Evolutionary conservation across 2,113 vertebrate genomes (phyloP).

Genomic region (Podilymbus podiceps): DNA sequence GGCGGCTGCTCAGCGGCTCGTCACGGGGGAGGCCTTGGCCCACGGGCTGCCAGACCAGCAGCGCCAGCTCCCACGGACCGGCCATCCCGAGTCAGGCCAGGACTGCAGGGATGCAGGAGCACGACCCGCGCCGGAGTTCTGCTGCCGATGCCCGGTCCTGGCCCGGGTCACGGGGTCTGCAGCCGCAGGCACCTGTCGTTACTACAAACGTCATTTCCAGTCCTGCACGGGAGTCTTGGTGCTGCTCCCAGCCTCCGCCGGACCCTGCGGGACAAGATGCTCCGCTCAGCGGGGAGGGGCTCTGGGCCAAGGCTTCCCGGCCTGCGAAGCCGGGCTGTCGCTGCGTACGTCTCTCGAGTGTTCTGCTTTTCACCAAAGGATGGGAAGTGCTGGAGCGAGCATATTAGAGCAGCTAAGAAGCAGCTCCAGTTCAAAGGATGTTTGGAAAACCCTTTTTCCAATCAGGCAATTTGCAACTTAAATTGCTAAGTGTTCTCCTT

Average conservation of each 20-base stretch:
- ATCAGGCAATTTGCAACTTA: neutral
- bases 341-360: accelerated
- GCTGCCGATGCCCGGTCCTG: neutral
- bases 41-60: neutral
- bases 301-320: neutral
- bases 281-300: accelerated
- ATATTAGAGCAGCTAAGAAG: neutral
- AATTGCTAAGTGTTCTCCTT: neutral
- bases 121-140: accelerated
- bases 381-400: neutral
- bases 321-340: accelerated
- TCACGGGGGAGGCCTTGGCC: neutral
- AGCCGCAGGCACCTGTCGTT: neutral
- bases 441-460: neutral
- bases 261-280: accelerated
- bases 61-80: accelerated
- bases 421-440: neutral
- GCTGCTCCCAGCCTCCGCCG: neutral
- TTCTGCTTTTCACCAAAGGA: neutral
- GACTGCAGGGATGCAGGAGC: neutral
- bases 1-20: neutral
- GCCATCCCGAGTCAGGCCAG: neutral
- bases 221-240: accelerated
- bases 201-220: accelerated
- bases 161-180: neutral